phyloP scores from a whole-genome alignment of 1,140 invertebrate genomes.

The Cheumatopsyche charites region DNA sequence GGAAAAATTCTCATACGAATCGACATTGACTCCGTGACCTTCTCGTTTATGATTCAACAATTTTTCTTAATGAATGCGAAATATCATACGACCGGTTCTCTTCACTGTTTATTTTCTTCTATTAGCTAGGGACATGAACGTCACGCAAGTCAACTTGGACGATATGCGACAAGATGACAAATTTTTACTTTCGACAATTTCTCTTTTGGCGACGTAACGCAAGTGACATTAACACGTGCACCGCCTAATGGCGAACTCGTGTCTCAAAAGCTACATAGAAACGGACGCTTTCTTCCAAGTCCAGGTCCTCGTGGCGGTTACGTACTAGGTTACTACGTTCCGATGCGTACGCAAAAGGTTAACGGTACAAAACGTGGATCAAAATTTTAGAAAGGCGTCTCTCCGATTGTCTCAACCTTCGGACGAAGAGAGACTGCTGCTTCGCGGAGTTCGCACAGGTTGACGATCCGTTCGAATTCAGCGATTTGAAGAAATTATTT shows the following conservation, averaged over 20 bases:
- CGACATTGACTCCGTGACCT: neutral
- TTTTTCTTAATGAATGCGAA: too few species aligned
- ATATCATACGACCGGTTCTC: too few species aligned
- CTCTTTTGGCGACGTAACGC: constrained; percentile 16
- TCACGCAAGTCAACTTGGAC: neutral
- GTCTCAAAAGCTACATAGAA: neutral
- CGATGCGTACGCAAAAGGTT: constrained; percentile 18
- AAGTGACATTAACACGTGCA: neutral
- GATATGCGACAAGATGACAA: neutral
- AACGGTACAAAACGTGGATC: constrained; percentile 26
- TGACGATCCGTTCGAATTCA: too few species aligned
- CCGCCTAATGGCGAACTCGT: neutral
- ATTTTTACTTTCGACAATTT: constrained; percentile 1
- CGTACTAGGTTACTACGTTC: neutral
- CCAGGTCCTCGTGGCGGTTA: too few species aligned
- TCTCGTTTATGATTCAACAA: neutral
- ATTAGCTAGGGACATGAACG: neutral
- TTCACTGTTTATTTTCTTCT: neutral
- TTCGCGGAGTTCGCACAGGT: too few species aligned
- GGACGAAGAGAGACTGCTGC: neutral
- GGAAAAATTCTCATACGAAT: too few species aligned
- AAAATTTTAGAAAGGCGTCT: constrained; percentile 32
- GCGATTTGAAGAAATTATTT: too few species aligned
- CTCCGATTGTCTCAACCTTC: constrained; percentile 22
- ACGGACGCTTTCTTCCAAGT: too few species aligned